Evolutionary conservation across 2,888 invertebrate genomes (phyloP), one percentile per base, ranked within the genome.

Genomic region (Bimastos eiseni): DNA sequence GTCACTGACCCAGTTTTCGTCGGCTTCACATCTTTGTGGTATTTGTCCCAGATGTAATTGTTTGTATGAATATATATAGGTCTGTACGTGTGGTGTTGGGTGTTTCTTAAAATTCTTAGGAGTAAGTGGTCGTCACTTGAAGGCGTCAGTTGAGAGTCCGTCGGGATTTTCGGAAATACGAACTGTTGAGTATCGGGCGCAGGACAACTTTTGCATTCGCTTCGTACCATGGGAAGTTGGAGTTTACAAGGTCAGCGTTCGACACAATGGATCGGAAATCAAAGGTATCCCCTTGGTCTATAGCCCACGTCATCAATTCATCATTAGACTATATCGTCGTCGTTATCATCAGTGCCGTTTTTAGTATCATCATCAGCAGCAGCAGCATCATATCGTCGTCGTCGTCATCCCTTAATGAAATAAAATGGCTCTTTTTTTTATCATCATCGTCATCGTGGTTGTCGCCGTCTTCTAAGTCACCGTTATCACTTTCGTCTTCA

Each of bases 241-340:
- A 0, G 97, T 98, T 3, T 99, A 99, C 96, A 98, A 98, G 0
- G 98, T 99, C 0, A 98, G 98, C 24, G 98, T 99, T 92, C 97
- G 97, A 94, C 98, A 98, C 96, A 97, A 98, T 96, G 98, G 98
- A 92, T 97, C 98, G 95, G 98, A 99, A 95, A 98, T 99, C 94
- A 98, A 98, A 93, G 98, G 97, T 97, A 93, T 38, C 36, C 13
- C 8, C 37, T 86, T 15, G 5, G 11, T 24, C 86, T 34, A 19
- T 17, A 13, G 17, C 41, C 13, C 15, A 17, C 41, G 17, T 13
- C 13, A 17, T 41, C 41, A n/a, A n/a, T n/a, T n/a, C n/a, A n/a
- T n/a, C n/a, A n/a, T n/a, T n/a, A n/a, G n/a, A n/a, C n/a, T n/a
- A 13, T 13, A 5, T 38, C 13, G 6, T 38, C 38, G 13, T 44